phyloP scores from a whole-genome alignment of 2,797 vertebrate genomes.

The Saxicola maurus region DNA sequence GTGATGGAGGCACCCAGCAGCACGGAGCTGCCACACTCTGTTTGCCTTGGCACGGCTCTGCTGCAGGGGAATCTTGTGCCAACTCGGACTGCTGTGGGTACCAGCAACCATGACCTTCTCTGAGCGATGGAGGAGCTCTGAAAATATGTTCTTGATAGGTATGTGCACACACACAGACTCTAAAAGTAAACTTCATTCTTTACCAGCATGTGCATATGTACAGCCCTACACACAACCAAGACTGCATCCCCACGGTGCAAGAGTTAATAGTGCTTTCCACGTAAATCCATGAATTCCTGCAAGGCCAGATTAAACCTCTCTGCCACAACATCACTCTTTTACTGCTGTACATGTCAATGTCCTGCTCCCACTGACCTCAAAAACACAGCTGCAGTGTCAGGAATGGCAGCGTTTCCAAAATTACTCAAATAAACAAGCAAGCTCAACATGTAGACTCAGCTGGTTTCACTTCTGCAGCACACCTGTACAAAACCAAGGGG shows the following conservation, averaged over 20 bases:
- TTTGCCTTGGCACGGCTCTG: background rate
- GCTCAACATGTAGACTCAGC: background rate
- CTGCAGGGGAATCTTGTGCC: background rate
- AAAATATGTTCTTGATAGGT: background rate
- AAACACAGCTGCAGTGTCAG: constrained; percentile 37
- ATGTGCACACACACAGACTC: background rate
- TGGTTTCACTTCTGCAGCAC: constrained; percentile 36
- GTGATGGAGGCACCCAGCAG: background rate
- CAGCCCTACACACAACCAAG: background rate
- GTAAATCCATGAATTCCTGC: constrained; percentile 3
- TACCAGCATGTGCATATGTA: rapidly evolving
- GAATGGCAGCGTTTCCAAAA: constrained; percentile 9
- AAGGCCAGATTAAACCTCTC: constrained; percentile 29
- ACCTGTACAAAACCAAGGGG: constrained; percentile 29
- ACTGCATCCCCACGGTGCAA: background rate
- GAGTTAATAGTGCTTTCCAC: background rate
- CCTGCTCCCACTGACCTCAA: background rate
- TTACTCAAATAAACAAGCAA: constrained; percentile 10
- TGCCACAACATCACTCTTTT: constrained; percentile 28
- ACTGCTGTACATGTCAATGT: background rate
- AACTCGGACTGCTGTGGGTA: background rate
- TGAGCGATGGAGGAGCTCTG: background rate
- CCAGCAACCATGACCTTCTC: background rate
- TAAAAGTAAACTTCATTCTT: background rate
- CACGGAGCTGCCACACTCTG: background rate